phyloP scores from a whole-genome alignment of 2,113 vertebrate species.

The Myodes glareolus region DNA sequence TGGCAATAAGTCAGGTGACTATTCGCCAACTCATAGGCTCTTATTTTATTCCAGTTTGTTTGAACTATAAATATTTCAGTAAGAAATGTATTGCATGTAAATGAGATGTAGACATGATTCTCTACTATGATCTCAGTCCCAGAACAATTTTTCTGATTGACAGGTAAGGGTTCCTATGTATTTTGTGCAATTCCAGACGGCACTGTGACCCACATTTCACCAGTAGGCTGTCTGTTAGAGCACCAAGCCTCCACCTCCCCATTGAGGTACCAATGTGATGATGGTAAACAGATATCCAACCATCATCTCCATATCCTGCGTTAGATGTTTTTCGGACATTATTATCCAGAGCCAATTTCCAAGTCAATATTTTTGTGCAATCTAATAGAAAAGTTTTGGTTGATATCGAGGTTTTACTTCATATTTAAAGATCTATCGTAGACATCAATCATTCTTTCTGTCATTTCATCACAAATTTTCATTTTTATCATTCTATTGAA shows the following conservation, averaged over 20 bases:
- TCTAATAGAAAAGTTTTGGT: background rate
- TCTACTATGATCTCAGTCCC: constrained; percentile 8
- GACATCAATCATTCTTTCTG: background rate
- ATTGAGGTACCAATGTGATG: background rate
- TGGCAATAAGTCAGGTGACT: background rate
- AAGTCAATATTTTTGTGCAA: background rate
- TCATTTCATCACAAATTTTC: background rate
- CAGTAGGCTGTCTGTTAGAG: background rate
- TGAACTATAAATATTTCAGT: background rate
- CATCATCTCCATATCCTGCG: background rate
- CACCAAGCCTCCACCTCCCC: background rate
- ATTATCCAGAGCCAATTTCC: background rate
- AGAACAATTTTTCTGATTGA: background rate
- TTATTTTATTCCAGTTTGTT: constrained; percentile 32
- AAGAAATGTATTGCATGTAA: constrained; percentile 13
- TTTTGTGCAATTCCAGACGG: background rate
- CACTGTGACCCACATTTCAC: background rate
- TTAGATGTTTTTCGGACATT: constrained; percentile 29
- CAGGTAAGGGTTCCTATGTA: background rate
- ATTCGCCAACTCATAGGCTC: background rate
- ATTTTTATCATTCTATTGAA: background rate
- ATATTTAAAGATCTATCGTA: background rate
- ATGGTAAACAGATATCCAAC: background rate
- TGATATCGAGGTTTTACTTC: background rate
- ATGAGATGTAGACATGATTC: constrained; percentile 8